Conservation (phyloP, 2,888 invertebrate genomes). For the Pherbina coryleti region DNA sequence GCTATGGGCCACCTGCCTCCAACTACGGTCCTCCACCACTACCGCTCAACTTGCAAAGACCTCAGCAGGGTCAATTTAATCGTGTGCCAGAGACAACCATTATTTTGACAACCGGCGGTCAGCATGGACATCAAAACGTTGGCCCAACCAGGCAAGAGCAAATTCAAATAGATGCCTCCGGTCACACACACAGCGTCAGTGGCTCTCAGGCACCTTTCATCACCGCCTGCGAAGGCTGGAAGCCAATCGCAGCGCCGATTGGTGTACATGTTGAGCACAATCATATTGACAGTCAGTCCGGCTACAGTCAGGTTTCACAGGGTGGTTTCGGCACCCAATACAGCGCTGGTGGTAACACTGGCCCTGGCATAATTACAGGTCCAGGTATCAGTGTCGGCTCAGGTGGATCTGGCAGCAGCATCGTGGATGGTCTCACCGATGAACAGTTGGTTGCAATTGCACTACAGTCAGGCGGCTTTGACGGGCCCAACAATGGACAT, state of each 20-base stretch:
- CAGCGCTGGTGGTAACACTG: conserved; percentile 37
- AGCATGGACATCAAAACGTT: conserved; percentile 55
- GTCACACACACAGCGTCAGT: conserved; percentile 60
- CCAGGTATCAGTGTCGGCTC: conserved; percentile 17
- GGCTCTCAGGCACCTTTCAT: conserved; percentile 65
- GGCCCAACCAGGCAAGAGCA: conserved; percentile 75
- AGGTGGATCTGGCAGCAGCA: conserved; percentile 45
- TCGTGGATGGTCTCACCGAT: conserved; percentile 61
- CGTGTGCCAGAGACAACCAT: conserved; percentile 57
- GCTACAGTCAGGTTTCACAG: conserved; percentile 61
- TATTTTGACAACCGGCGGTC: conserved; percentile 48
- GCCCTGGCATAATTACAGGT: conserved; percentile 10
- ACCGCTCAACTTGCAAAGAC: conserved; percentile 59
- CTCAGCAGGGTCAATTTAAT: conserved; percentile 44
- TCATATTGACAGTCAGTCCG: conserved; percentile 63
- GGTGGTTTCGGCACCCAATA: conserved; percentile 48
- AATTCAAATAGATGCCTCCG: conserved; percentile 63
- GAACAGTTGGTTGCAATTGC: conserved; percentile 67
- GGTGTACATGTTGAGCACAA: conserved; percentile 63
- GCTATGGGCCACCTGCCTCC: conserved; percentile 68
- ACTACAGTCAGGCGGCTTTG: conserved; percentile 57
- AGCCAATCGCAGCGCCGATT: conserved; percentile 81
- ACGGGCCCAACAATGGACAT: conserved; percentile 39
- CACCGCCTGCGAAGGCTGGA: conserved; percentile 84
- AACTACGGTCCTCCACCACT: conserved; percentile 67